Conservation (phyloP, 2,797 vertebrate genomes). For the Anableps anableps region DNA sequence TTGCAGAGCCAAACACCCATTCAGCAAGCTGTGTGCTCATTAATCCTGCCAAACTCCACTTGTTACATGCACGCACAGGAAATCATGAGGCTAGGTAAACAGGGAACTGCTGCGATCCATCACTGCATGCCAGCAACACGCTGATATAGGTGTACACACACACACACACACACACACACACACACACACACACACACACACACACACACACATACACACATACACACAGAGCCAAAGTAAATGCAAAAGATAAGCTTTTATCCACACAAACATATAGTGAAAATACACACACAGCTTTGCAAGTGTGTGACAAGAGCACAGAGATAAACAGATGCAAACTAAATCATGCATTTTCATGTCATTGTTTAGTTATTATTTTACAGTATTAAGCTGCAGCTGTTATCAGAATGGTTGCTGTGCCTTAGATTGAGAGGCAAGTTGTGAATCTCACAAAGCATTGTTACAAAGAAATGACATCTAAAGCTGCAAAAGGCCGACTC, state of each 20-base stretch:
- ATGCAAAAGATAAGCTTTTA: conserved; percentile 45
- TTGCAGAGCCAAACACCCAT: conserved; percentile 93
- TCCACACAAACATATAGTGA: conserved; percentile 23
- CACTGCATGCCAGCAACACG: conserved; percentile 72
- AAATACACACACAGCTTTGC: conserved; percentile 25
- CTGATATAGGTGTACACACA: conserved; percentile 47
- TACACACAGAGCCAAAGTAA: conserved; percentile 15
- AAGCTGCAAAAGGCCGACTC: conserved; percentile 44
- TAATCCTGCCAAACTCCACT: conserved; percentile 99
- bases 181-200: conserved; percentile 26
- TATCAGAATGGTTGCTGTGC: conserved; percentile 8
- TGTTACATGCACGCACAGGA: conserved; percentile 92
- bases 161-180: not conserved
- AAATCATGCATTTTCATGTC: conserved; percentile 33
- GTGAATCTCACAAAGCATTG: conserved; percentile 38
- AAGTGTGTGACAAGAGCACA: conserved; percentile 22
- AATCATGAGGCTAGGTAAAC: conserved; percentile 98
- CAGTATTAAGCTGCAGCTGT: not conserved
- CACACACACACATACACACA: conserved; percentile 6
- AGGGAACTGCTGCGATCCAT: conserved; percentile 90
- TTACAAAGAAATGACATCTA: conserved; percentile 46
- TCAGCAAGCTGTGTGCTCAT: conserved; percentile 95
- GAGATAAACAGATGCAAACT: conserved; percentile 45
- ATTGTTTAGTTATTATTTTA: conserved; percentile 18
- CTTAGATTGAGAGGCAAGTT: conserved; percentile 21